Conservation (phyloP, 2,888 invertebrate species). For the Limnephilus rhombicus region DNA sequence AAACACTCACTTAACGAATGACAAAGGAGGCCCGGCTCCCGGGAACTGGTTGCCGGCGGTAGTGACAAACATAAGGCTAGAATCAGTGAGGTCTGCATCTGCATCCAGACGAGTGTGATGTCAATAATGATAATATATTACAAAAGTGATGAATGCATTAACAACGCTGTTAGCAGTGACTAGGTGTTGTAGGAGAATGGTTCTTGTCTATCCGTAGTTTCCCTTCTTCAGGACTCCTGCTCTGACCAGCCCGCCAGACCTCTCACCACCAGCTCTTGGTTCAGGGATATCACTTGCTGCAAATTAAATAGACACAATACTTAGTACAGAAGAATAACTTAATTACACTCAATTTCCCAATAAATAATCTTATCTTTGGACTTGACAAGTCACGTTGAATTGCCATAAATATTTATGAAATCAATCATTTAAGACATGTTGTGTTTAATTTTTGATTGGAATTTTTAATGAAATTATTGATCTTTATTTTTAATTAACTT, state of each 20-base stretch:
- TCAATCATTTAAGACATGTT: neutral
- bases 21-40: neutral
- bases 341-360: neutral
- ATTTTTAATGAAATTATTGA: neutral
- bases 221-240: slow-evolving; percentile 58
- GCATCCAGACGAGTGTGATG: neutral
- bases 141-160: slow-evolving; percentile 48
- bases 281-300: slow-evolving; percentile 89
- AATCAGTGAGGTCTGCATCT: slow-evolving; percentile 4
- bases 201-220: slow-evolving; percentile 19
- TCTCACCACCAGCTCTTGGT: slow-evolving; percentile 90
- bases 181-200: slow-evolving; percentile 55
- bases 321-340: neutral
- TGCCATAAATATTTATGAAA: neutral
- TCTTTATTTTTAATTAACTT: neutral
- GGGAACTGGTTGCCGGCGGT: neutral
- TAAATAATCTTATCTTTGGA: neutral
- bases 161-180: slow-evolving; percentile 56
- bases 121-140: slow-evolving; percentile 48
- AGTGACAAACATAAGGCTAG: neutral
- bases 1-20: neutral
- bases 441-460: neutral
- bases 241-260: slow-evolving; percentile 88
- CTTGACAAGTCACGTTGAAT: neutral
- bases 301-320: slow-evolving; percentile 68